Evolutionary conservation across 2,113 vertebrate species (phyloP).

Genomic region (Myotis lucifugus): DNA sequence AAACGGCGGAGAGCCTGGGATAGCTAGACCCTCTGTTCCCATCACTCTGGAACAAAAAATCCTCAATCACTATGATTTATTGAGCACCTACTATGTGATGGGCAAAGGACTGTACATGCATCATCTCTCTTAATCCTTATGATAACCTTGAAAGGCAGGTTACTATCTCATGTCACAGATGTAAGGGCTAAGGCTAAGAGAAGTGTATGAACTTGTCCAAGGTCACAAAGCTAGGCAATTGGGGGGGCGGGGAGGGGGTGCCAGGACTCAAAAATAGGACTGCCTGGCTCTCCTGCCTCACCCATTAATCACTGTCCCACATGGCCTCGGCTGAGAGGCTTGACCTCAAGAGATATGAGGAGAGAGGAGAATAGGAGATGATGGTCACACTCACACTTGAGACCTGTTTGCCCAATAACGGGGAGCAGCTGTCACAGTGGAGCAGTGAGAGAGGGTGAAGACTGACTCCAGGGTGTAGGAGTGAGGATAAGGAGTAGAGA

Average conservation of each 20-base stretch:
- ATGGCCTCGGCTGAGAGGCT: background rate
- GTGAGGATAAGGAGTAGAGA: background rate
- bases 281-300: background rate
- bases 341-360: background rate
- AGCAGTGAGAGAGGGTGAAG: background rate
- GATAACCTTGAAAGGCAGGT: background rate
- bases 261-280: background rate
- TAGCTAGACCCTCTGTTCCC: background rate
- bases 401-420: background rate
- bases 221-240: background rate
- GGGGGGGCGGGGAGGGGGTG: accelerated
- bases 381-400: background rate
- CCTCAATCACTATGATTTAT: background rate
- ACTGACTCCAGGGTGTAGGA: background rate
- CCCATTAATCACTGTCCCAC: background rate
- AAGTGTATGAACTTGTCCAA: background rate
- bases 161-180: background rate
- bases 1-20: background rate
- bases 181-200: background rate
- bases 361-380: background rate
- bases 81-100: background rate
- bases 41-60: background rate
- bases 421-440: background rate
- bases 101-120: background rate
- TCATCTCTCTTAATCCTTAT: background rate